These are phyloP conservation scores for Tiliqua scincoides DNA, from an alignment of 2,113 vertebrate genomes.

Conservation along the genomic window DNA sequence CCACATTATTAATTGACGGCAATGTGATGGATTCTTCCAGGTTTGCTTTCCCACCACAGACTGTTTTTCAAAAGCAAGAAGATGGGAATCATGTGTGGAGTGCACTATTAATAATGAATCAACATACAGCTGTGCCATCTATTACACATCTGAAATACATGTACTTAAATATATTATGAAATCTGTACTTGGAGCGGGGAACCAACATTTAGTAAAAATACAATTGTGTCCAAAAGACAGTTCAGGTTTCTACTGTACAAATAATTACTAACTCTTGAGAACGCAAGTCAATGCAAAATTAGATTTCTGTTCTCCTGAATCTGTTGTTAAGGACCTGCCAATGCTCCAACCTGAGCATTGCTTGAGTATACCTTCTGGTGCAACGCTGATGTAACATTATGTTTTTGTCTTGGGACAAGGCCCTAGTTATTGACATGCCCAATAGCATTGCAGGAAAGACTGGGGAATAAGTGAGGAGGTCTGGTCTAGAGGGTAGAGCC, in stretches of 20 bases:
- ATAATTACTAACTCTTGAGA: not conserved
- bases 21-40: constrained; percentile 42
- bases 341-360: not conserved
- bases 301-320: rapidly evolving
- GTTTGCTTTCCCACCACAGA: constrained; percentile 38
- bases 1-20: constrained; percentile 35
- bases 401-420: not conserved
- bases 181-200: not conserved
- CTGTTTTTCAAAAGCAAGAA: not conserved
- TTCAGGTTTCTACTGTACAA: not conserved
- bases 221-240: not conserved
- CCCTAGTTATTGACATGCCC: not conserved
- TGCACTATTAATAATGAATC: not conserved
- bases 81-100: not conserved
- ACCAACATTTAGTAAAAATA: not conserved
- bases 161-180: constrained; percentile 6
- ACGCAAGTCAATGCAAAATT: not conserved
- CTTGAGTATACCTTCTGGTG: not conserved
- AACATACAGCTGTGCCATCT: not conserved
- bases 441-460: not conserved
- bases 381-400: not conserved
- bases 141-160: not conserved
- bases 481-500: no score
- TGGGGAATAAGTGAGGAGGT: no score
- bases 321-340: not conserved